Evolutionary conservation across 2,113 vertebrate genomes (phyloP), one percentile per base, ranked within the genome.

Genomic region (Macquaria australasica): DNA sequence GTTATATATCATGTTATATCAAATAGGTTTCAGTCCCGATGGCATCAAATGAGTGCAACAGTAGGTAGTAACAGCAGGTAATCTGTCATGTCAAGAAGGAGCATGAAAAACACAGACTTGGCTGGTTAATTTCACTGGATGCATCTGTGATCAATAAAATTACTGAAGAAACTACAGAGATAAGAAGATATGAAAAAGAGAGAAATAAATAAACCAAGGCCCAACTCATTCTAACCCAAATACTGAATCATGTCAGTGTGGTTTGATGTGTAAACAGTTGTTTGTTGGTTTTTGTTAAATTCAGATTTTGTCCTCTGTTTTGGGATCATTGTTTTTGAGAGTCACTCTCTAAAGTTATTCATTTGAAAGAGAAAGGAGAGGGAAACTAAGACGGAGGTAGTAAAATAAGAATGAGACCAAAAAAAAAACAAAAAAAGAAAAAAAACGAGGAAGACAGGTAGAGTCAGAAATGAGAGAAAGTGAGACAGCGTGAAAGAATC

Each of bases 181-280:
- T n/a, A 51, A 50, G 8, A 50, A 20, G 11, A 37, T 10, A 3
- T 2, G 37, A 21, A 39, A 3, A 18, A 1, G 1, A 14, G 18
- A 12, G 43, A 12, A 45, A 41, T 1, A 66, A 55, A 63, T 1
- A 18, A 55, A 34, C 12, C 1, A 5, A 48, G 45, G 45, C 14
- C 45, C 45, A 48, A 16, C 11, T n/a, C 31, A 39, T 14, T n/a
- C 41, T 28, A 25, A 43, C 23, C 25, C 7, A 10, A 6, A 76
- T n/a, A 39, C 28, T n/a, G 28, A 64, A 50, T 45, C 21, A 28
- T 66, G 58, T 28, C n/a, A 31, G 1, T 12, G 8, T 45, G 25
- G 11, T 75, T 48, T 25, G 64, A 82, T 21, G 39, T 80, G 55
- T 53, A 41, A 73, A 66, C 39, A 73, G 37, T 15, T 25, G 37